Base-by-base conservation (phyloP, 1,140 invertebrate species). In the Carcinoscorpius rotundicauda region DNA sequence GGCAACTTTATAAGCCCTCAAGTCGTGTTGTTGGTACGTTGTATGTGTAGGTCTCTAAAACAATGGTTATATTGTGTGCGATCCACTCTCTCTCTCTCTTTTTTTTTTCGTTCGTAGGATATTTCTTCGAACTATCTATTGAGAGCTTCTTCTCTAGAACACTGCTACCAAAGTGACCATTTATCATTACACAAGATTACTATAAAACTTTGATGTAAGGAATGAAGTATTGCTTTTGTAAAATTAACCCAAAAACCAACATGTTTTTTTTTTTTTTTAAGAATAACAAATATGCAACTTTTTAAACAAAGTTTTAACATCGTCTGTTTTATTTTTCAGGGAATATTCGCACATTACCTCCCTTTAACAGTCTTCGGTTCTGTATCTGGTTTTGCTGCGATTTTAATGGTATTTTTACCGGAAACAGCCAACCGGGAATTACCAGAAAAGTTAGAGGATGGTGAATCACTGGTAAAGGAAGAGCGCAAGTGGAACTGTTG, bases 341-440 rank as follows among this genome's bases (percentile, higher is more conserved):
- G 29, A 2, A 29, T 29, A 29, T 29, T 29, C 29, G 29, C 29
- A 29, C 29, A 29, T 29, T 29, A 29, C 9, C 49, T 64, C 11
- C 65, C 65, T 9, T 60, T 66, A 52, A 48, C 60, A n/a, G 3
- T 68, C 4, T 69, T 66, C 56, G 66, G 66, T 9, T 51, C 63
- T 9, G 48, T 53, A 3, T 52, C 66, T 49, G 62, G 51, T n/a
- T 1, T 66, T 3, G 51, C 64, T 4, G 64, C 64, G 3, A 5
- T 55, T 9, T 10, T 66, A 11, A 52, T 63, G 9, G 4, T 66
- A n/a, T 57, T 89, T 64, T 75, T 93, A 8, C 89, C 90, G 0
- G 91, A 93, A 78, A 93, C 90, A 0, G 78, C 90, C 66, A 82
- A 87, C 70, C 83, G 86, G 59, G 87, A 89, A 69, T 77, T 93